Evolutionary conservation across 2,888 invertebrate genomes (phyloP).

Genomic region (Cepaea hortensis): DNA sequence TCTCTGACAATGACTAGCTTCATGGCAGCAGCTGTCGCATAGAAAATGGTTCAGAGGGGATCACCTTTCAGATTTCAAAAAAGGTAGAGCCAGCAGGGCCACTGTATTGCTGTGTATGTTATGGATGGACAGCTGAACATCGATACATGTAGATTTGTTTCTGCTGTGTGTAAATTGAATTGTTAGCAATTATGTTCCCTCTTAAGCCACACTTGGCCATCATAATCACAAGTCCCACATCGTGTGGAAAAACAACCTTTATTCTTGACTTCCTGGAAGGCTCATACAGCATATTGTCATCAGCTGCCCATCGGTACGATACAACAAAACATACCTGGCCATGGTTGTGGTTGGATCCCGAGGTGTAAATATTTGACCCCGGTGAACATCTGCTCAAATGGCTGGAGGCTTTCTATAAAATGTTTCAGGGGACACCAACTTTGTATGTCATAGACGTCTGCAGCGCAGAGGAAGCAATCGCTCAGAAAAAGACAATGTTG

Average conservation of each 20-base stretch:
- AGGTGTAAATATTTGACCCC: not conserved
- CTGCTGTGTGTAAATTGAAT: not conserved
- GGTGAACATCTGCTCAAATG: too few relatives aligned
- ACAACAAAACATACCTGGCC: slow-evolving; percentile 4
- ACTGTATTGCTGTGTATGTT: not conserved
- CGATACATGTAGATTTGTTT: not conserved
- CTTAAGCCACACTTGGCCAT: not conserved
- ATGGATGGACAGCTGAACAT: not conserved
- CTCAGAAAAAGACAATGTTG: too few relatives aligned
- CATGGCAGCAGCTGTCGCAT: not conserved
- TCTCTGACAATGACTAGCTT: not conserved
- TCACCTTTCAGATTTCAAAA: not conserved
- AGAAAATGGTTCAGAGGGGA: slow-evolving; percentile 1
- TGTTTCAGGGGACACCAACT: too few relatives aligned
- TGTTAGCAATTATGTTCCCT: not conserved
- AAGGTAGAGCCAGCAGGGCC: not conserved
- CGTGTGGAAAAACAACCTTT: not conserved
- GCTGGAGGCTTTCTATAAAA: too few relatives aligned
- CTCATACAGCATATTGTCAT: not conserved
- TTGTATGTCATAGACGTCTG: too few relatives aligned
- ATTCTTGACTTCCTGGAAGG: slow-evolving; percentile 6
- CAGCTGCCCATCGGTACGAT: not conserved
- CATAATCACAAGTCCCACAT: not conserved
- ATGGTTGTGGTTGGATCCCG: not conserved
- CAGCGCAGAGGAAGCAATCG: too few relatives aligned